Evolutionary conservation across 2,888 invertebrate genomes (phyloP), one percentile per base, ranked within the genome.

Genomic region (Synanthedon formicaeformis): DNA sequence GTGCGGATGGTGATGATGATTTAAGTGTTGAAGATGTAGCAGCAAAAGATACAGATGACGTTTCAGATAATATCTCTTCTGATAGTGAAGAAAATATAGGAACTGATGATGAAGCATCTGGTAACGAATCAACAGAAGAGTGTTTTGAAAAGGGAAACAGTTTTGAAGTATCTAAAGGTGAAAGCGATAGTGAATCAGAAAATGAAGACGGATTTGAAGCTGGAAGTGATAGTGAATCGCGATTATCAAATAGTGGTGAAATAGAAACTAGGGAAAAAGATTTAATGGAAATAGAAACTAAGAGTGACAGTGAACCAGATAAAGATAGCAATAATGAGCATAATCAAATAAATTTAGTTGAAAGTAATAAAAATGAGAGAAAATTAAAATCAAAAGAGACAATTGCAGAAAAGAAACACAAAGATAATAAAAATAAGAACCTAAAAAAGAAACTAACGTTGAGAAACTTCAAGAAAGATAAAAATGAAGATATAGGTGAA

Each of bases 381-480:
- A n/a, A 12, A 54, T 6, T 34, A 34, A 34, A 34, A 8, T 34
- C 8, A 34, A 34, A 34, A 10, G 34, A 34, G 34, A 34, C 6
- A 10, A 8, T 34, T 34, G 34, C 53, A 51, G 61, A 62, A 16
- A 73, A 71, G 54, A 81, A 78, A 67, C 60, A 57, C 11, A 83
- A 81, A 65, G 78, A 78, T 23, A 53, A 57, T 4, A 85, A 84
- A 62, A 80, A 76, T 54, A 84, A 78, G 55, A 81, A 79, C 51
- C 69, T 85, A 1, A 81, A 79, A 57, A 78, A 81, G 13, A 87
- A 86, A 56, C 64, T 84, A 41, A 58, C 71, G 6, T 68, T 71
- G 51, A 70, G 77, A 14, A 81, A 78, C 56, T 76, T 81, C 41
- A 80, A 78, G 51, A 82, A 78, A 59, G 72, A 70, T 48, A 50